A percentile compares a stretch with the other conserved stretches of the same genome.
phyloP scores from a whole-genome alignment of 2,113 vertebrate species.

The Xyrauchen texanus region DNA sequence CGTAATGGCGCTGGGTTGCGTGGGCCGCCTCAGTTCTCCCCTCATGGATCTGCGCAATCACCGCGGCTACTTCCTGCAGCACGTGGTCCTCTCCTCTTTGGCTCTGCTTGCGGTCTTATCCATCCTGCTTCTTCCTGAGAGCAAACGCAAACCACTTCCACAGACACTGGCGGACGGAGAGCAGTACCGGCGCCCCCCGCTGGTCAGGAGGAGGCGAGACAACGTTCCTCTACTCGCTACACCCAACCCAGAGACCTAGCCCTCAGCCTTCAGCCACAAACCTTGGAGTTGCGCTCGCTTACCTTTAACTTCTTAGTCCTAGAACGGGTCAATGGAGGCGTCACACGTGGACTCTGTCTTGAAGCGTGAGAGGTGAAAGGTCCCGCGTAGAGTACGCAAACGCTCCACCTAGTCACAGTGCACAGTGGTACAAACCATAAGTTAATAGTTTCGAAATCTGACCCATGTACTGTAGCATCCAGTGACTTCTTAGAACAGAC shows the following conservation, averaged over 20 bases:
- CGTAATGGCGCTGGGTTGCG: conserved; percentile 80
- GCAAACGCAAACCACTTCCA: conserved; percentile 86
- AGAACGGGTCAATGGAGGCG: conserved; percentile 42
- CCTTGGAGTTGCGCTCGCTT: conserved; percentile 39
- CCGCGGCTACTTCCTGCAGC: conserved; percentile 88
- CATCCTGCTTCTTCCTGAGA: conserved; percentile 87
- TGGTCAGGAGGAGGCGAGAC: conserved; percentile 78
- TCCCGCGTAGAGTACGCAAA: conserved; percentile 42
- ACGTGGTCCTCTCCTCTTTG: conserved; percentile 85
- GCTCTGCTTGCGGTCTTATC: conserved; percentile 87
- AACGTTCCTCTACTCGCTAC: conserved; percentile 86
- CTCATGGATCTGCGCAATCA: conserved; percentile 85
- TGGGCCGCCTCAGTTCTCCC: conserved; percentile 83
- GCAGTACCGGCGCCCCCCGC: conserved; percentile 82
- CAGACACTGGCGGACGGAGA: conserved; percentile 85
- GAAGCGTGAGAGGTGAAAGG: conserved; percentile 24
- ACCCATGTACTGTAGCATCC: conserved; percentile 30
- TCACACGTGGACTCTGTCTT: conserved; percentile 34
- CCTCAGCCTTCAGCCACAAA: neutral
- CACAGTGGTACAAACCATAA: conserved; percentile 14
- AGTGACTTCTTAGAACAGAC: conserved; percentile 29
- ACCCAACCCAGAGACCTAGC: conserved; percentile 80
- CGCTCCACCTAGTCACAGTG: conserved; percentile 26
- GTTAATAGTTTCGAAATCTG: conserved; percentile 5
- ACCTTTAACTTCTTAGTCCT: conserved; percentile 57